Percentiles rank a stretch among this genome's conserved stretches.
These are phyloP conservation scores for Coccyzus lansbergi DNA, from an alignment of 2,797 vertebrate genomes.

Conservation along the genomic window DNA sequence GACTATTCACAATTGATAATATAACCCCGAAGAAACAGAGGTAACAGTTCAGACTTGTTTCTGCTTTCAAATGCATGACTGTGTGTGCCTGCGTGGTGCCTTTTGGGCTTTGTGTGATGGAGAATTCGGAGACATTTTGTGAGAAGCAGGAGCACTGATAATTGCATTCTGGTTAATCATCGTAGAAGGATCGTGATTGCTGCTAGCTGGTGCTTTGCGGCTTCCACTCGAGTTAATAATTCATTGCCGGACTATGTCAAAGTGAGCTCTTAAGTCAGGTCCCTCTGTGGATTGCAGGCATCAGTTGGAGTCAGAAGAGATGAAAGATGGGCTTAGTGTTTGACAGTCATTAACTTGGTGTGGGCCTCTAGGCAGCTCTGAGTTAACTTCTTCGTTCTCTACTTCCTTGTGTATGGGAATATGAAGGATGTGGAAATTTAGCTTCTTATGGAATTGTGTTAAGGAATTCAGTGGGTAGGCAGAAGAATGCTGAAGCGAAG, in stretches of 20 bases:
- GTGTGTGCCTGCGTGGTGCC: neutral
- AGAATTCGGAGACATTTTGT: neutral
- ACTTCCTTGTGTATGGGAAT: neutral
- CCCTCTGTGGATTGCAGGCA: constrained; percentile 48
- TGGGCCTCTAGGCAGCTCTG: neutral
- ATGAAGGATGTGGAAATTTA: neutral
- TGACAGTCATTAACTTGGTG: constrained; percentile 30
- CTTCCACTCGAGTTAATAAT: constrained; percentile 68
- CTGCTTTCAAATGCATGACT: neutral
- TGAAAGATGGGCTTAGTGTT: constrained; percentile 55
- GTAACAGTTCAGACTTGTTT: neutral
- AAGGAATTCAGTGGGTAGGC: neutral
- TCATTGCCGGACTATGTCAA: constrained; percentile 62
- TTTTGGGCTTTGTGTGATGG: neutral
- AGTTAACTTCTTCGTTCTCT: neutral
- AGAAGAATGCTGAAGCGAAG: neutral
- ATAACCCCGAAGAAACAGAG: neutral
- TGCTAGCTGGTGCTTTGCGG: constrained; percentile 17
- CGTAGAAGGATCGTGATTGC: constrained; percentile 13
- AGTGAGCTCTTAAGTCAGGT: constrained; percentile 52
- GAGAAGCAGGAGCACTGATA: constrained; percentile 41
- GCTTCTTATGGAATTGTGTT: neutral
- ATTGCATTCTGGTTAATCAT: constrained; percentile 54
- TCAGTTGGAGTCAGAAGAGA: constrained; percentile 29
- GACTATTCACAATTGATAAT: neutral